Evolutionary conservation across 1,140 invertebrate genomes (phyloP).

Genomic region (Battus philenor): DNA sequence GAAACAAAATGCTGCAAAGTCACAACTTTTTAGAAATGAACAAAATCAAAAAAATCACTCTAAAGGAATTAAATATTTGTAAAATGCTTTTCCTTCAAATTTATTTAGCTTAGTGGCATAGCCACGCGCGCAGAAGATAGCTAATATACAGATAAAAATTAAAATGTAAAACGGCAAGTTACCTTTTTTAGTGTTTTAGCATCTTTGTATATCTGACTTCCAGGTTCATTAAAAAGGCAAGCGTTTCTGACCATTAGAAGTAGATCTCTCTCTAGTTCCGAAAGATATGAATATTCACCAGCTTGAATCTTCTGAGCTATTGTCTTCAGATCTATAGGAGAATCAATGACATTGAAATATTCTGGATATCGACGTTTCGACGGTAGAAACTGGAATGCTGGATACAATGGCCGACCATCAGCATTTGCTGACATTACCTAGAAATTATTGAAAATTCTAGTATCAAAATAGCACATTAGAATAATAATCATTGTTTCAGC

Average conservation of each 20-base stretch:
- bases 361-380: slow-evolving; percentile 95
- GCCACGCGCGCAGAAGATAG: too few species aligned
- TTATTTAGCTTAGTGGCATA: too few species aligned
- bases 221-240: slow-evolving; percentile 96
- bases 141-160: background rate
- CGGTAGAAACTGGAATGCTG: slow-evolving; percentile 92
- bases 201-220: slow-evolving; percentile 97
- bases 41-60: too few species aligned
- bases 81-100: too few species aligned
- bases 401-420: slow-evolving; percentile 88
- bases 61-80: too few species aligned
- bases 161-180: slow-evolving; percentile 61
- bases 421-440: slow-evolving; percentile 87
- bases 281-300: slow-evolving; percentile 84
- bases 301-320: slow-evolving; percentile 95
- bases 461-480: too few species aligned
- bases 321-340: slow-evolving; percentile 95
- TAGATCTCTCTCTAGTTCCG: slow-evolving; percentile 94
- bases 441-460: slow-evolving; percentile 2
- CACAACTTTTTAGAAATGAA: too few species aligned
- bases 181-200: slow-evolving; percentile 92
- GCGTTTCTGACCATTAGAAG: slow-evolving; percentile 96
- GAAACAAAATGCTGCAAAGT: too few species aligned
- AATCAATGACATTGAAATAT: slow-evolving; percentile 97
- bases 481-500: background rate